Evolutionary conservation across 2,797 vertebrate species (phyloP).

Genomic region (Micromesistius poutassou): DNA sequence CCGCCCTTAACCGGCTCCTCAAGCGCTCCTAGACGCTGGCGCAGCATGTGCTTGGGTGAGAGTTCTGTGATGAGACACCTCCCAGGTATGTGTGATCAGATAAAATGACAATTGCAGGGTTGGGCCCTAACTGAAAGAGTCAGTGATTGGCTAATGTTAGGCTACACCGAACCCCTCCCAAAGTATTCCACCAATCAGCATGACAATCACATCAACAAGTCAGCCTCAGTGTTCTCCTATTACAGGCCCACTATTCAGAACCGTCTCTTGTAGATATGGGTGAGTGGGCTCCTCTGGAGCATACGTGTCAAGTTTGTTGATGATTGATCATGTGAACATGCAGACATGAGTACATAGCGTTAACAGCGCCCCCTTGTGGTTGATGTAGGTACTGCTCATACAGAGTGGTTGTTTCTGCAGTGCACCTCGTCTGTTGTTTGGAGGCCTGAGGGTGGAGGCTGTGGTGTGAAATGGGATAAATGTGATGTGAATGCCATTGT

Average conservation of each 20-base stretch:
- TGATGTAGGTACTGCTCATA: neutral
- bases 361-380: constrained; percentile 22
- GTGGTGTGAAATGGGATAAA: constrained; percentile 55
- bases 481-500: constrained; percentile 55
- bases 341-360: neutral
- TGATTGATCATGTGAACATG: neutral
- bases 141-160: neutral
- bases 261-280: neutral
- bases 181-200: neutral
- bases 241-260: too few species aligned
- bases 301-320: neutral
- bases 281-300: neutral
- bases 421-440: constrained; percentile 32
- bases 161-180: neutral
- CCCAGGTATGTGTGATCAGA: neutral
- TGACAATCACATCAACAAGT: neutral
- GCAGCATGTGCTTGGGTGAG: too few species aligned
- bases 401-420: constrained; percentile 32
- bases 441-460: constrained; percentile 44
- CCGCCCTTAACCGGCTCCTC: neutral
- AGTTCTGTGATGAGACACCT: too few species aligned
- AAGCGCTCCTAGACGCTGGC: neutral
- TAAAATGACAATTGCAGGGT: neutral
- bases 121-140: neutral
- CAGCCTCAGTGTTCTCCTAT: neutral